Conservation (phyloP, 2,888 invertebrate genomes). For the Fissipunctia ypsillon region DNA sequence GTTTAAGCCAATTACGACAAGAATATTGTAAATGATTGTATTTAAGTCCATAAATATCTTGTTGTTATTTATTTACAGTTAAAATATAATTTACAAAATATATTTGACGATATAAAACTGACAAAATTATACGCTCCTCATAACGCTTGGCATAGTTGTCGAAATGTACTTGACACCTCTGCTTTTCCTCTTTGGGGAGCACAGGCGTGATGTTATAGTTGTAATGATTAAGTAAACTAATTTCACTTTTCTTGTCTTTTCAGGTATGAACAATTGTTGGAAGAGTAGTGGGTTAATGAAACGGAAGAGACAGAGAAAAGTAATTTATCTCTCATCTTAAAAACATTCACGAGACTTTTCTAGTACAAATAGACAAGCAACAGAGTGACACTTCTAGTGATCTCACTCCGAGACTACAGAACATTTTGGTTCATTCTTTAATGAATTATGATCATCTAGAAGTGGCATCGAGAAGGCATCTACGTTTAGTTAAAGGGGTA, state of each 20-base stretch:
- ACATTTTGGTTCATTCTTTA: not conserved
- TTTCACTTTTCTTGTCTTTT: not conserved
- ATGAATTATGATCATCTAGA: not conserved
- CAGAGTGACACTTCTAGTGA: not conserved
- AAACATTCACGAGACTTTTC: slow-evolving; percentile 6
- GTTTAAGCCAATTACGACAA: slow-evolving; percentile 4
- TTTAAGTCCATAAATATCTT: not conserved
- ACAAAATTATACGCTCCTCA: not conserved
- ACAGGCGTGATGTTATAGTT: too few species aligned
- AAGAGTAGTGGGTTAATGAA: not conserved
- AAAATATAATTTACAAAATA: not conserved
- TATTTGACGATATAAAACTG: not conserved
- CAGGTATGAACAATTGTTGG: slow-evolving; percentile 31
- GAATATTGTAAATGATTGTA: not conserved
- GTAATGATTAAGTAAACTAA: not conserved
- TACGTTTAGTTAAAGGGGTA: not conserved
- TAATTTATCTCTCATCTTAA: not conserved
- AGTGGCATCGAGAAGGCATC: not conserved
- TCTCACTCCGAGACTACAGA: not conserved
- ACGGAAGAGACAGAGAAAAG: not conserved
- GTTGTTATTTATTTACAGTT: not conserved
- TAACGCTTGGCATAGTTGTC: not conserved
- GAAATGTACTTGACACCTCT: not conserved
- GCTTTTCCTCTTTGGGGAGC: not conserved
- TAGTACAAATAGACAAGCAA: slow-evolving; percentile 1